phyloP scores from a whole-genome alignment of 2,888 invertebrate species.

The Lepidocyrtoides sp. region DNA sequence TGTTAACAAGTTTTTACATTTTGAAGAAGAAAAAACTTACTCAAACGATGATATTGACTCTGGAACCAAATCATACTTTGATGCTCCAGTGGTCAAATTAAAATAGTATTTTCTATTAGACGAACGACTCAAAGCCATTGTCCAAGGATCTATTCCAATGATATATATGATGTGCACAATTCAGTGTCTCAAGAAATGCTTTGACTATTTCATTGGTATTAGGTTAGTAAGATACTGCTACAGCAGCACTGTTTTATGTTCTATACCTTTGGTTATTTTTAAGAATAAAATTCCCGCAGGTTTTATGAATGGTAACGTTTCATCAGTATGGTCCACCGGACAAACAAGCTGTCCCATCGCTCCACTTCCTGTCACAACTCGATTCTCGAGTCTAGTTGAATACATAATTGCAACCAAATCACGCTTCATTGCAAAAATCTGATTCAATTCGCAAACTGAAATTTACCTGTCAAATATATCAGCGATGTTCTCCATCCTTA shows the following conservation, averaged over 20 bases:
- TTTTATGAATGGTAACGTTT: slow-evolving; percentile 74
- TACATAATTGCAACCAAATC: background rate
- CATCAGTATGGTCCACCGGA: slow-evolving; percentile 81
- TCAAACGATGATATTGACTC: slow-evolving; percentile 79
- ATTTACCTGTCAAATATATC: slow-evolving; percentile 80
- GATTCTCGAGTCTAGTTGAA: slow-evolving; percentile 69
- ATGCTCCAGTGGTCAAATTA: slow-evolving; percentile 62
- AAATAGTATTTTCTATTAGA: slow-evolving; percentile 81
- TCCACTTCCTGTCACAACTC: slow-evolving; percentile 56
- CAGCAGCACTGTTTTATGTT: too few relatives aligned
- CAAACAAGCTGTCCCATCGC: slow-evolving; percentile 67
- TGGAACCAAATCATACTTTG: slow-evolving; percentile 71
- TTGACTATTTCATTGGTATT: too few relatives aligned
- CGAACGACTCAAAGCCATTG: slow-evolving; percentile 77
- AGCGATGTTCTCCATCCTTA: slow-evolving; percentile 83
- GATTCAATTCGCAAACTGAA: background rate
- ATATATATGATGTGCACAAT: too few relatives aligned
- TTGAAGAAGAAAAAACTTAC: too few relatives aligned
- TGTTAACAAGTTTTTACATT: too few relatives aligned
- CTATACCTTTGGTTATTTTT: slow-evolving; percentile 83
- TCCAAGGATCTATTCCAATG: slow-evolving; percentile 85
- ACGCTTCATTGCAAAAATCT: background rate
- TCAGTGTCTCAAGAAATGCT: too few relatives aligned
- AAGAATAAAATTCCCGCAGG: slow-evolving; percentile 82
- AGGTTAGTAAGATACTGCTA: too few relatives aligned